phyloP scores from a whole-genome alignment of 2,888 invertebrate species.

The Oxyscelio sp. region DNA sequence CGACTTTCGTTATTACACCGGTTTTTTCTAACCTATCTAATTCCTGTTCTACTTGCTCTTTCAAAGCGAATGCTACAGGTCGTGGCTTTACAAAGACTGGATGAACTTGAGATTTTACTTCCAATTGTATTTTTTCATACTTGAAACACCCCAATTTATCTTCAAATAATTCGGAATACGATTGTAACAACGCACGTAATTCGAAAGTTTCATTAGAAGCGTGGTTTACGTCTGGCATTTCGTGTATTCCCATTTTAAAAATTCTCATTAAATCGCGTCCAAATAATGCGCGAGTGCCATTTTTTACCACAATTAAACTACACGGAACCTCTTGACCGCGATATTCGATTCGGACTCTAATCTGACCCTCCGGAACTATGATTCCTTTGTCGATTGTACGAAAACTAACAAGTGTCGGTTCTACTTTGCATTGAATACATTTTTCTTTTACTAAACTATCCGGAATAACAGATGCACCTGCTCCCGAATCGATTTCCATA shows the following conservation, averaged over 20 bases:
- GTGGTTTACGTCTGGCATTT: too few species aligned
- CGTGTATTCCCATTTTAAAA: background rate
- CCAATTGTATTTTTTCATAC: slow-evolving; percentile 55
- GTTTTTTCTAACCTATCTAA: slow-evolving; percentile 48
- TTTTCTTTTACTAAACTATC: slow-evolving; percentile 12
- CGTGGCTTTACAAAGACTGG: slow-evolving; percentile 68
- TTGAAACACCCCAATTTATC: slow-evolving; percentile 61
- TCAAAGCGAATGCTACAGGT: slow-evolving; percentile 67
- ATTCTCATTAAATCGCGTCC: slow-evolving; percentile 68
- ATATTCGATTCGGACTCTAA: slow-evolving; percentile 51
- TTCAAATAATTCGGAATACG: slow-evolving; percentile 51
- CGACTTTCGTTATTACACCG: slow-evolving; percentile 37
- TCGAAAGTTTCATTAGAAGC: too few species aligned
- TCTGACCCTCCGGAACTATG: slow-evolving; percentile 58
- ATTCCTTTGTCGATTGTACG: slow-evolving; percentile 53
- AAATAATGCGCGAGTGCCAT: slow-evolving; percentile 52
- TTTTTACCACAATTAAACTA: slow-evolving; percentile 59
- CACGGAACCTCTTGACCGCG: slow-evolving; percentile 21
- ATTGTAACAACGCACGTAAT: background rate
- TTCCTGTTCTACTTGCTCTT: slow-evolving; percentile 46
- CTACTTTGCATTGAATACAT: slow-evolving; percentile 12
- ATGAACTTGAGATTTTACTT: slow-evolving; percentile 27
- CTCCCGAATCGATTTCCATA: slow-evolving; percentile 79
- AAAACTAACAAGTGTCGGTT: slow-evolving; percentile 37
- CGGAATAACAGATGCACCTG: slow-evolving; percentile 74